Base-by-base conservation (phyloP, 2,113 vertebrate genomes). In the Heterotis niloticus region DNA sequence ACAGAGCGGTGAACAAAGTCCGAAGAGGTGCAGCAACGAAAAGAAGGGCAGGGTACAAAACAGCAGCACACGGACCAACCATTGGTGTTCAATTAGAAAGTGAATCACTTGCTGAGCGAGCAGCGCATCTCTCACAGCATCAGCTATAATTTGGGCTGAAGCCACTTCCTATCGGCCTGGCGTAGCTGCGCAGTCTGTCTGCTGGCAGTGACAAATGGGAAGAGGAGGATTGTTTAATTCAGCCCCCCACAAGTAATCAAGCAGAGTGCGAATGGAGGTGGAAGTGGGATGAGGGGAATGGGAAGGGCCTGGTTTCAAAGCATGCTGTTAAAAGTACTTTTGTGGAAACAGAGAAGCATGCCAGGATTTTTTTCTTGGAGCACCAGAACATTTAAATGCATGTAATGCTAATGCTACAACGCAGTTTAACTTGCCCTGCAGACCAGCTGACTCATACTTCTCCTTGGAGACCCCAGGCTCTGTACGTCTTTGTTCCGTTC, bases 51-150 rank as follows among this genome's bases (percentile, higher is more conserved):
- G 2, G 34, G 34, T 44, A 44, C 34, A 44, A 44, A 44, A 44
- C 34, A 44, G 34, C 34, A 82, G 82, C 76, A 85, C 86, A 84
- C 68, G 28, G 72, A 79, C 72, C 75, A 79, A 78, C 70, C 78
- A 83, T 79, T 20, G 9, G 79, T 82, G 89, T 88, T 88, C 84
- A 87, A 80, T 90, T 89, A 88, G 69, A 67, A 60, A 56, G 69
- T 57, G 83, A 85, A 90, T 90, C 82, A 86, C 83, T 80, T 74
- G 70, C 82, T 66, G 80, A 83, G 64, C 23, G 10, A 52, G 34
- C 77, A 84, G 84, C 81, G 79, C 56, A 85, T 88, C 85, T 82
- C 76, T 87, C 83, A 85, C 76, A 67, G 64, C 34, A 80, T 87
- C 87, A 88, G 82, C 82, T 59, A 87, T 86, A 87, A 80, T 75